Conservation (phyloP, 2,797 vertebrate genomes). For the Phataginus tricuspis region DNA sequence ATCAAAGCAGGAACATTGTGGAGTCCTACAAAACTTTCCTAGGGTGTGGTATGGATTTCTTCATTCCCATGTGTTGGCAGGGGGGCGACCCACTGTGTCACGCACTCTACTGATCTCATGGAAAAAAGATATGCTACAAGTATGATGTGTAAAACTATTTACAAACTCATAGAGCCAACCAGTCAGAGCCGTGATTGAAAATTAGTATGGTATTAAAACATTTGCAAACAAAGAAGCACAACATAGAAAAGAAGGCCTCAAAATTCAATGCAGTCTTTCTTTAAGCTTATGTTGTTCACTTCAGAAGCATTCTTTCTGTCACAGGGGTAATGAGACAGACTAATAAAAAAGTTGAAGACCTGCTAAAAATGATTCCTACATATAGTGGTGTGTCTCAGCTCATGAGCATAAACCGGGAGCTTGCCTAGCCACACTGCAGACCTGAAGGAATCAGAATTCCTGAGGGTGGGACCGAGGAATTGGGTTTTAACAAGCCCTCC, state of each 20-base stretch:
- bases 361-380: neutral
- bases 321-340: neutral
- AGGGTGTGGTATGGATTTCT: conserved; percentile 10
- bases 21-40: conserved; percentile 42
- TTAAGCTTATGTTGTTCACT: neutral
- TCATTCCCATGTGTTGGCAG: neutral
- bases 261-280: neutral
- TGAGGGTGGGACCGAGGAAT: neutral
- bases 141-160: neutral
- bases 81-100: neutral
- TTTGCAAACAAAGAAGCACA: neutral
- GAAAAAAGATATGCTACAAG: neutral
- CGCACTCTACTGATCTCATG: neutral
- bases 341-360: neutral
- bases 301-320: neutral
- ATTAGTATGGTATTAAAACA: neutral
- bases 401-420: neutral
- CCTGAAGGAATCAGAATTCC: neutral
- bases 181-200: neutral
- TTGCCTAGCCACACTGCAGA: neutral
- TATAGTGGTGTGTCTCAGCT: neutral
- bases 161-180: neutral
- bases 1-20: conserved; percentile 50
- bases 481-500: neutral
- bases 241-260: neutral